phyloP scores from a whole-genome alignment of 2,888 invertebrate genomes.

The Miltochrista miniata region DNA sequence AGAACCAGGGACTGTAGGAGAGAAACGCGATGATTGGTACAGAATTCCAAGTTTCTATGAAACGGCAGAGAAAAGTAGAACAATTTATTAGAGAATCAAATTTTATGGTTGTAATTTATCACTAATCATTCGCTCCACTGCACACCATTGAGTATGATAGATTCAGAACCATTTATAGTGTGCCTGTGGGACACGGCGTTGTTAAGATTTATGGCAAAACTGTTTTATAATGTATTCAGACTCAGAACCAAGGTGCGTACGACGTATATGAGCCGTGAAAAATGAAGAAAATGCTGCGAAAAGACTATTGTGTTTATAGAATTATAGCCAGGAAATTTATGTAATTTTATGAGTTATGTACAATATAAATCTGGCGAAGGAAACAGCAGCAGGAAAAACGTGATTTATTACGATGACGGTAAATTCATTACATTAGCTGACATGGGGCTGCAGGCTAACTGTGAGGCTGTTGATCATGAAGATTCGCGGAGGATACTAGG shows the following conservation, averaged over 20 bases:
- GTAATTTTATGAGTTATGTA: not conserved
- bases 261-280: conserved; percentile 22
- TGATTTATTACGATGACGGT: not conserved
- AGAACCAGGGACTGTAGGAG: no score
- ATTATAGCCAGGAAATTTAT: not conserved
- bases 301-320: conserved; percentile 3
- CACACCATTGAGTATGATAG: conserved; percentile 59
- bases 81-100: not conserved
- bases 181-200: conserved; percentile 10
- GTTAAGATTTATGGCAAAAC: conserved; percentile 25
- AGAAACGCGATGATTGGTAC: no score
- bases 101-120: not conserved
- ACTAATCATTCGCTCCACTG: conserved; percentile 7
- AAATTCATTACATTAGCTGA: not conserved
- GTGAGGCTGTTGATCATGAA: no score
- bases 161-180: conserved; percentile 23
- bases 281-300: conserved; percentile 3
- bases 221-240: conserved; percentile 16
- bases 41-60: no score
- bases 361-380: not conserved
- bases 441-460: no score
- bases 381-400: not conserved
- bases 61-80: no score
- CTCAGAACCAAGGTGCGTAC: conserved; percentile 10
- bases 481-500: no score